phyloP scores from a whole-genome alignment of 1,140 invertebrate genomes.

The Drosophila mayri region DNA sequence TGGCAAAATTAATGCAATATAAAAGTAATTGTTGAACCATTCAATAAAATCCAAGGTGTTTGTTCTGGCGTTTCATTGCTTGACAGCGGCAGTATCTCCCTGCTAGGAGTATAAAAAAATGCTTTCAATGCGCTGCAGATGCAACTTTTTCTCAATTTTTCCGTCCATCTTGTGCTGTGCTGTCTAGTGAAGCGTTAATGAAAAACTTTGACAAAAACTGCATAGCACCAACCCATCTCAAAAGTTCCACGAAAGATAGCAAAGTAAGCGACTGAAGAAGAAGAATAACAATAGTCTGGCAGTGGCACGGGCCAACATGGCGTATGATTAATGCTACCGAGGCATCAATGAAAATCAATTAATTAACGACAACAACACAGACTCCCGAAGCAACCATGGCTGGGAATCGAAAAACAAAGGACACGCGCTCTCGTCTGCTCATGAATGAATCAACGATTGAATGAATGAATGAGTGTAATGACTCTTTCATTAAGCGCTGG shows the following conservation, averaged over 20 bases:
- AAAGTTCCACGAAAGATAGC: constrained; percentile 17
- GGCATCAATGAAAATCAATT: constrained; percentile 70
- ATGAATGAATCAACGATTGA: constrained; percentile 65
- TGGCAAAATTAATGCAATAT: background rate
- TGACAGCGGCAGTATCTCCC: background rate
- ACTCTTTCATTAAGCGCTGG: constrained; percentile 75
- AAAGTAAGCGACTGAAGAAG: background rate
- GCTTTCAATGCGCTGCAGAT: constrained; percentile 30
- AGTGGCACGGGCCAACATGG: constrained; percentile 42
- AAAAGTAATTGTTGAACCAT: no score
- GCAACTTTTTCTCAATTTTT: constrained; percentile 21
- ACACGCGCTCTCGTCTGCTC: constrained; percentile 51
- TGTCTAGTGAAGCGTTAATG: constrained; percentile 58
- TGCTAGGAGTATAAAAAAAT: constrained; percentile 9
- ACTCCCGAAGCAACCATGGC: background rate
- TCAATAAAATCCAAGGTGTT: background rate
- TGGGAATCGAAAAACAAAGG: constrained; percentile 37
- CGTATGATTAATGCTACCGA: constrained; percentile 70
- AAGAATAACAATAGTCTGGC: constrained; percentile 34
- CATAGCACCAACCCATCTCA: constrained; percentile 19
- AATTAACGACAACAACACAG: constrained; percentile 65
- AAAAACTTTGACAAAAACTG: constrained; percentile 52
- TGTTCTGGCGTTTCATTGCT: background rate
- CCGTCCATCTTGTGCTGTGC: background rate
- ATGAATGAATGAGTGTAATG: constrained; percentile 79